Evolutionary conservation across 2,888 invertebrate genomes (phyloP).

Genomic region (Shargacucullia verbasci): DNA sequence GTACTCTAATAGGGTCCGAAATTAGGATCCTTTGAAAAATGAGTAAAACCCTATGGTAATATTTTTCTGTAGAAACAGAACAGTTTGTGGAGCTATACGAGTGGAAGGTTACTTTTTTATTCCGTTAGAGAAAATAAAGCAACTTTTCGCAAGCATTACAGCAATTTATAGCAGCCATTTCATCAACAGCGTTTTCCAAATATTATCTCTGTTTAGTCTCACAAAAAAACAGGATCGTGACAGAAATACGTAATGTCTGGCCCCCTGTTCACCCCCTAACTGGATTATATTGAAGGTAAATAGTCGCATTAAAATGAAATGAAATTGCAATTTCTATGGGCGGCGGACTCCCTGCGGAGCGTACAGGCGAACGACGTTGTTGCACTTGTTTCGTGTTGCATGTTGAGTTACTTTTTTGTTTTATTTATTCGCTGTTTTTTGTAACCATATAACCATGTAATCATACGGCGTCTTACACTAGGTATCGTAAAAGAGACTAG

Average conservation of each 20-base stretch:
- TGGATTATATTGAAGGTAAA: constrained; percentile 83
- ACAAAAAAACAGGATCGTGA: constrained; percentile 56
- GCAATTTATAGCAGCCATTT: constrained; percentile 1
- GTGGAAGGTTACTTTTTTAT: too few relatives aligned
- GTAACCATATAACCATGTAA: too few relatives aligned
- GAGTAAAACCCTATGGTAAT: too few relatives aligned
- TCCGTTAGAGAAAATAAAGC: constrained; percentile 14
- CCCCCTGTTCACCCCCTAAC: constrained; percentile 64
- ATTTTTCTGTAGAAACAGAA: too few relatives aligned
- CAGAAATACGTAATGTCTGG: constrained; percentile 62
- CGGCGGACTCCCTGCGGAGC: constrained; percentile 61
- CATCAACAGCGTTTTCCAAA: constrained; percentile 33
- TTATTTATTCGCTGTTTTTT: too few relatives aligned
- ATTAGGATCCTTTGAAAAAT: too few relatives aligned
- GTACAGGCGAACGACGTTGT: constrained; percentile 59
- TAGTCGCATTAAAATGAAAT: constrained; percentile 84
- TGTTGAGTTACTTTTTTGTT: constrained; percentile 14
- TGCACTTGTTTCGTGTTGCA: constrained; percentile 13
- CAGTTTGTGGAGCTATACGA: too few relatives aligned
- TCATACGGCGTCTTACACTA: too few relatives aligned
- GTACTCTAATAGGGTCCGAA: too few relatives aligned
- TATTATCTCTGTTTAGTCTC: constrained; percentile 40
- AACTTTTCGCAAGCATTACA: constrained; percentile 24
- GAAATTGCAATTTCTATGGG: constrained; percentile 81
- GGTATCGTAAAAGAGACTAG: too few relatives aligned